Base-by-base conservation (phyloP, 2,888 invertebrate species). In the Acronicta alni region DNA sequence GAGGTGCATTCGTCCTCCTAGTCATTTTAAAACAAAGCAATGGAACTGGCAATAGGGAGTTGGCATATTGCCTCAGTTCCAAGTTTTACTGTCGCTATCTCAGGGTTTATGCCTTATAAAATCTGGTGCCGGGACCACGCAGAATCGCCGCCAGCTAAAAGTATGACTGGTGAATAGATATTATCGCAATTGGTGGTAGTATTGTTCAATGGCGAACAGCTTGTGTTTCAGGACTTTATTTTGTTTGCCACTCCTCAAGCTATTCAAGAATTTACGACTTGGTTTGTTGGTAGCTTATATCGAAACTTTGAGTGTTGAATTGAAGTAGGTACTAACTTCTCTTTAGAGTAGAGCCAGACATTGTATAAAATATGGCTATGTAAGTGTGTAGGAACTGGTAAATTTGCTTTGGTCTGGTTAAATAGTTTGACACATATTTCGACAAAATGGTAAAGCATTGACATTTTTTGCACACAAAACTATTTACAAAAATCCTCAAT, bases 101-200 rank as follows among this genome's bases (percentile, higher is more conserved):
- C 86, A 81, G 84, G 84, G 84, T 92, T 92, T 91, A 92, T 90
- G 90, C 88, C 87, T 89, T 89, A 90, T 91, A 89, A 91, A 91
- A 89, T 86, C 86, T 88, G 83, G 82, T 83, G 82, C 84, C 79
- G 82, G 84, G 85, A 80, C 88, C 86, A 84, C 84, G 83, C 80
- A 73, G 79, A 83, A 84, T 77, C 68, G 81, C 83, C 81, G 78
- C 78, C 72, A 80, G 82, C 82, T 84, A 86, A 86, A 89, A 88
- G 84, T 87, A 87, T 80, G 77, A 82, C 80, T 75, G 78, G 69
- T 65, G 82, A 81, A 82, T 81, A 85, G 87, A 87, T 89, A 83
- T 84, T 83, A 88, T 87, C 85, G 81, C 85, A 82, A 87, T 87
- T 78, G 84, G 85, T 81, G 72, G 82, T 79, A 83, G 84, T 84